These are phyloP conservation scores for Heliconius aoede DNA, from an alignment of 2,888 invertebrate species.

Conservation along the genomic window DNA sequence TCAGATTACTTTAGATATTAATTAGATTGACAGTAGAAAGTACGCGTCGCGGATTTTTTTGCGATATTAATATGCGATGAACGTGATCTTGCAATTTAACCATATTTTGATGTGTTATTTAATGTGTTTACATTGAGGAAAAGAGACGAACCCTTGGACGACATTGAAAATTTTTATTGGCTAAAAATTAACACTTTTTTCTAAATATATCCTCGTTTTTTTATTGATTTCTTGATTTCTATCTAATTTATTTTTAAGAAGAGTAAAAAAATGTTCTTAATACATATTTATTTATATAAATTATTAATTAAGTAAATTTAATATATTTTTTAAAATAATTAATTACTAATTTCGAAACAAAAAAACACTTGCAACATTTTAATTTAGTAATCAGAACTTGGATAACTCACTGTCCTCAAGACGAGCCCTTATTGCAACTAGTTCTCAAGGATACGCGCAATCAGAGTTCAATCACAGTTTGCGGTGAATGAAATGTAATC, in stretches of 20 bases:
- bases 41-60: background rate
- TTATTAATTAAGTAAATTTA: too few relatives aligned
- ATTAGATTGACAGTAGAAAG: slow-evolving; percentile 28
- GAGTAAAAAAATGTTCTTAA: too few relatives aligned
- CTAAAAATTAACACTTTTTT: too few relatives aligned
- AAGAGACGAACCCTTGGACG: background rate
- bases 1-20: slow-evolving; percentile 15
- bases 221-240: too few relatives aligned
- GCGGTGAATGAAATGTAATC: slow-evolving; percentile 75
- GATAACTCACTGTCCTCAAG: slow-evolving; percentile 51
- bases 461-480: slow-evolving; percentile 73
- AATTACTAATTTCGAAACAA: too few relatives aligned
- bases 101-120: background rate
- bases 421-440: slow-evolving; percentile 56
- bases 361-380: background rate
- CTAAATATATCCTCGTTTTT: too few relatives aligned
- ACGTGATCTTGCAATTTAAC: background rate
- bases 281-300: too few relatives aligned
- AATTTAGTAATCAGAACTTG: slow-evolving; percentile 31
- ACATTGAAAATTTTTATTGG: too few relatives aligned
- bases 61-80: background rate
- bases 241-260: too few relatives aligned
- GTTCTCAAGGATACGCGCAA: slow-evolving; percentile 72
- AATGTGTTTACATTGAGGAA: background rate
- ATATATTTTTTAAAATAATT: too few relatives aligned